phyloP scores from a whole-genome alignment of 2,888 invertebrate genomes.

The Napeogenes inachia region DNA sequence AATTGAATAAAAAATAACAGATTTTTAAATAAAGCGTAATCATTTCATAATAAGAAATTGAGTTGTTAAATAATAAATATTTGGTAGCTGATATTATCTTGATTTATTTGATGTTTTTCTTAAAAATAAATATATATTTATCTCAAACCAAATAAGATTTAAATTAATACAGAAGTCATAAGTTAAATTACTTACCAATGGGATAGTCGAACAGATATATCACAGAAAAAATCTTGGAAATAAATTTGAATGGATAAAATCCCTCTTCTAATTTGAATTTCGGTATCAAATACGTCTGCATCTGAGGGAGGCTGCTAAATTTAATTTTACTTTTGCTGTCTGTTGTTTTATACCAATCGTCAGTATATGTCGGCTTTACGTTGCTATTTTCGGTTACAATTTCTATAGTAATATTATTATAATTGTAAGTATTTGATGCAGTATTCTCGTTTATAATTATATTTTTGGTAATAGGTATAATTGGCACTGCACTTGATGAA shows the following conservation, averaged over 20 bases:
- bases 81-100: no score
- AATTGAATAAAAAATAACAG: background rate
- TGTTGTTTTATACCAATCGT: constrained; percentile 63
- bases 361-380: constrained; percentile 52
- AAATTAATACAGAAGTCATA: constrained; percentile 4
- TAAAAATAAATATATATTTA: no score
- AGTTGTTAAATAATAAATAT: no score
- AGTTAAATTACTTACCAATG: constrained; percentile 70
- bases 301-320: constrained; percentile 67
- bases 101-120: no score
- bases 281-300: constrained; percentile 70
- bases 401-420: constrained; percentile 42
- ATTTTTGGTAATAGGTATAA: constrained; percentile 62
- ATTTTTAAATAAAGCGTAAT: background rate
- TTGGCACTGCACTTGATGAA: constrained; percentile 37
- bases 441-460: constrained; percentile 36
- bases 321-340: constrained; percentile 62
- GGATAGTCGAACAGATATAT: constrained; percentile 82
- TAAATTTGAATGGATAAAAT: constrained; percentile 79
- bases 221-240: constrained; percentile 78
- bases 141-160: no score
- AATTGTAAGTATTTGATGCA: constrained; percentile 33
- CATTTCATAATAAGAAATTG: no score
- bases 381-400: constrained; percentile 49
- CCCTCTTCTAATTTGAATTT: constrained; percentile 78